Percentiles rank a stretch among this genome's conserved stretches.
These are phyloP conservation scores for Ranitomeya imitator DNA, from an alignment of 2,113 vertebrate genomes.

Conservation along the genomic window DNA sequence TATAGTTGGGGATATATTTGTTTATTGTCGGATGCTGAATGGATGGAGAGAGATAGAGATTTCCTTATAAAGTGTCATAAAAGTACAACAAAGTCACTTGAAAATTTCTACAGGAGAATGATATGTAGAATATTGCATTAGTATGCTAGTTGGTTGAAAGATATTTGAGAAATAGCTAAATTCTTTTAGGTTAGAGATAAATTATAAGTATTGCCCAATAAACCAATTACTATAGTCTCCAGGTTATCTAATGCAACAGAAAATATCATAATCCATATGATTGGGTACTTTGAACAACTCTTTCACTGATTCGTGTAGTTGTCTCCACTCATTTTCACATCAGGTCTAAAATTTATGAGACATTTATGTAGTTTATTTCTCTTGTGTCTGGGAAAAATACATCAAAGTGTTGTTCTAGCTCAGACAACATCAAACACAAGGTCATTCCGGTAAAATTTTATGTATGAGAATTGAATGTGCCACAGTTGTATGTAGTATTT, in stretches of 20 bases:
- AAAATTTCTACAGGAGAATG: too few species aligned
- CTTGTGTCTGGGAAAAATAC: constrained; percentile 7
- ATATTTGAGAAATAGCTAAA: not conserved
- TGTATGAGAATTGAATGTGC: constrained; percentile 1
- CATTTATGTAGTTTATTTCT: constrained; percentile 21
- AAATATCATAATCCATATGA: not conserved
- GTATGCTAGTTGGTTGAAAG: not conserved
- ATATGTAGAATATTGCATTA: too few species aligned
- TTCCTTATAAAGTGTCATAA: too few species aligned
- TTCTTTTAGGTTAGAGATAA: not conserved
- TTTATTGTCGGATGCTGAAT: too few species aligned
- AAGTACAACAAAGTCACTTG: too few species aligned
- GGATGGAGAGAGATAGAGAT: too few species aligned
- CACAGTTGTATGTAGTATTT: not conserved
- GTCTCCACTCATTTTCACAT: not conserved
- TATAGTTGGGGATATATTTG: too few species aligned
- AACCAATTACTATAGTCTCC: not conserved
- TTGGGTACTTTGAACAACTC: not conserved
- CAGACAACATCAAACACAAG: constrained; percentile 15
- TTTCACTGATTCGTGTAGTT: not conserved
- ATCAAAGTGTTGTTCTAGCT: constrained; percentile 14
- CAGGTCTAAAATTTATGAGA: not conserved
- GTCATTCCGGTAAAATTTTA: constrained; percentile 7
- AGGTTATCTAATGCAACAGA: not conserved
- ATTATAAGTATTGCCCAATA: not conserved